These are phyloP conservation scores for Leucoraja erinaceus DNA, from an alignment of 2,113 vertebrate species.

Conservation along the genomic window DNA sequence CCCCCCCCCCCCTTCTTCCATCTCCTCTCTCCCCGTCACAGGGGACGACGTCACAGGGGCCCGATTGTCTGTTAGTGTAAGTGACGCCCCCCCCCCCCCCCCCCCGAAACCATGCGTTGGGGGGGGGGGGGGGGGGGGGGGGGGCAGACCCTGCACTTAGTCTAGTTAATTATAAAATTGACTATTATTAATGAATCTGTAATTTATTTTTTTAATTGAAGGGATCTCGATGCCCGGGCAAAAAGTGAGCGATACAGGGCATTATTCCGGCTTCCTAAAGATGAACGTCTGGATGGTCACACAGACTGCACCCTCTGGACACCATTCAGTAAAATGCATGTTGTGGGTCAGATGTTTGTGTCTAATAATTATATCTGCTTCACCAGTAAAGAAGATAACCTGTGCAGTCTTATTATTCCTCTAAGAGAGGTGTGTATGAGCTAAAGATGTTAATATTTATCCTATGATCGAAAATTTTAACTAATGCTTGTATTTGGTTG, in stretches of 20 bases:
- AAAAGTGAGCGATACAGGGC: slow-evolving; percentile 91
- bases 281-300: slow-evolving; percentile 92
- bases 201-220: slow-evolving; percentile 45
- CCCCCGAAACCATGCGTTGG: too few species aligned
- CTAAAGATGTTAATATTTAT: not conserved
- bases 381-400: slow-evolving; percentile 86
- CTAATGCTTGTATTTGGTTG: not conserved
- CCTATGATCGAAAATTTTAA: not conserved
- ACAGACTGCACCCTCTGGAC: slow-evolving; percentile 97
- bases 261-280: slow-evolving; percentile 87
- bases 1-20: too few species aligned
- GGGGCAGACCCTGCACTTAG: too few species aligned
- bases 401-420: slow-evolving; percentile 94
- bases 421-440: slow-evolving; percentile 73
- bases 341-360: slow-evolving; percentile 96
- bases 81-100: too few species aligned
- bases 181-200: too few species aligned
- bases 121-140: too few species aligned
- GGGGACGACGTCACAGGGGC: too few species aligned
- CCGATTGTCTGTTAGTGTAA: too few species aligned
- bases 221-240: slow-evolving; percentile 89
- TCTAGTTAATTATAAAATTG: too few species aligned
- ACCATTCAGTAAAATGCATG: slow-evolving; percentile 96
- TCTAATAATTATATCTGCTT: slow-evolving; percentile 99
- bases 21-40: too few species aligned